These are phyloP conservation scores for Esox niger DNA, from an alignment of 2,113 vertebrate species.

Conservation along the genomic window DNA sequence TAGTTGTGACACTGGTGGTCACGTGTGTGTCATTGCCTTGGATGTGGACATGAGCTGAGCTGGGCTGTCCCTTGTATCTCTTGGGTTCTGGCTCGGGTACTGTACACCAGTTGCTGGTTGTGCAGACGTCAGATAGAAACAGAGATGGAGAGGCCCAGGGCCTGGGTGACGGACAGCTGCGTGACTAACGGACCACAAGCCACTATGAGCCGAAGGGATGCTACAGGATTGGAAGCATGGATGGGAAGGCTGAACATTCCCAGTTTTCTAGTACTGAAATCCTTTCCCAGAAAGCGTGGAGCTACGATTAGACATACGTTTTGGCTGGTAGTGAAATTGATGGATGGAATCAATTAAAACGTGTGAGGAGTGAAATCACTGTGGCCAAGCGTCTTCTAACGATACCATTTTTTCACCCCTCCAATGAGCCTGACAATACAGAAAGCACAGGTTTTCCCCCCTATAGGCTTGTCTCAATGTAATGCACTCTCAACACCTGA, in stretches of 20 bases:
- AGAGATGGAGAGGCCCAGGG: background rate
- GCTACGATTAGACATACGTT: background rate
- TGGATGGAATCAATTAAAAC: conserved; percentile 23
- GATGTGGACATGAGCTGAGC: background rate
- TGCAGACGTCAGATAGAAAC: background rate
- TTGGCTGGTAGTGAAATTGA: conserved; percentile 1
- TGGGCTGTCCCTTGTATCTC: background rate
- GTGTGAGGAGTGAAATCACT: conserved; percentile 19
- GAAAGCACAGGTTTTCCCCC: conserved; percentile 22
- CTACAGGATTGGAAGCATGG: background rate
- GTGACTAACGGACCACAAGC: background rate
- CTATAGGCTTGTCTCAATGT: conserved; percentile 35
- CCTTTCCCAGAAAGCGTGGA: background rate
- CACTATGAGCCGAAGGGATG: background rate
- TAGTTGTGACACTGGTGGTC: background rate
- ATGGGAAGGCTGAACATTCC: background rate
- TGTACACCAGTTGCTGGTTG: background rate
- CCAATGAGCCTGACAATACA: conserved; percentile 10
- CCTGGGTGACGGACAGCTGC: background rate
- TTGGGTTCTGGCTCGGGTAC: background rate
- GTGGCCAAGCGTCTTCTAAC: conserved; percentile 12
- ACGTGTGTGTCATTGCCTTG: background rate
- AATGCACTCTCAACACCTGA: conserved; percentile 45
- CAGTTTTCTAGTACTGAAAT: background rate
- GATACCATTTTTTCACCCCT: conserved; percentile 16